A percentile compares a stretch with the other conserved stretches of the same genome.
Conservation (phyloP, 2,888 invertebrate genomes). For the Gasteruption jaculator region DNA sequence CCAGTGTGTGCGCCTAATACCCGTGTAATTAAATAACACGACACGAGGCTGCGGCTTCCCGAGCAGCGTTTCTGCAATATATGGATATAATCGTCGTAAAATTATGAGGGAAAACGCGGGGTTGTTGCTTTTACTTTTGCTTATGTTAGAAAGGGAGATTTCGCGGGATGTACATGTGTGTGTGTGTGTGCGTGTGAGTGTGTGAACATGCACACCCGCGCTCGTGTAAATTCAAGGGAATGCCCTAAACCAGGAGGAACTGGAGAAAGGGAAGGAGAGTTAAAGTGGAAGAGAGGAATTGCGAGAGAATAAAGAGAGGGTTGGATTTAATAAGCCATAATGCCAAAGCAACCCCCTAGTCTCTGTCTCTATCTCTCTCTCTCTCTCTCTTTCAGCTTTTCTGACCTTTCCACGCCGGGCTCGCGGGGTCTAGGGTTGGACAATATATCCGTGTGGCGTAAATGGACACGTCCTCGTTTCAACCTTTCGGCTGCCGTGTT, state of each 20-base stretch:
- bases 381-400: neutral
- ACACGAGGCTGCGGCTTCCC: slow-evolving; percentile 20
- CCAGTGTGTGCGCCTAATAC: no score
- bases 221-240: no score
- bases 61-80: slow-evolving; percentile 15
- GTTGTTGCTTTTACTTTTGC: no score
- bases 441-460: neutral
- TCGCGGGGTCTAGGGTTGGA: neutral
- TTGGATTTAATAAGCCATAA: slow-evolving; percentile 33
- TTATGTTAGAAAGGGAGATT: no score
- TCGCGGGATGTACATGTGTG: neutral
- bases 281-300: no score
- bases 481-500: neutral
- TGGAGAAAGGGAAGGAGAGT: no score
- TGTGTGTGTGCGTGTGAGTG: slow-evolving; percentile 8
- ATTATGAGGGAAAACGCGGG: slow-evolving; percentile 26
- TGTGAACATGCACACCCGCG: neutral
- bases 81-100: slow-evolving; percentile 32
- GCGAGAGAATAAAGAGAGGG: slow-evolving; percentile 1
- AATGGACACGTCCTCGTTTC: neutral
- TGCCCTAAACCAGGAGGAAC: no score
- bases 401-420: neutral
- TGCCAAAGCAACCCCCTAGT: slow-evolving; percentile 10
- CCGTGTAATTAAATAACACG: slow-evolving; percentile 32
- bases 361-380: slow-evolving; percentile 4